phyloP scores from a whole-genome alignment of 2,888 invertebrate genomes.

The Sipha maydis region DNA sequence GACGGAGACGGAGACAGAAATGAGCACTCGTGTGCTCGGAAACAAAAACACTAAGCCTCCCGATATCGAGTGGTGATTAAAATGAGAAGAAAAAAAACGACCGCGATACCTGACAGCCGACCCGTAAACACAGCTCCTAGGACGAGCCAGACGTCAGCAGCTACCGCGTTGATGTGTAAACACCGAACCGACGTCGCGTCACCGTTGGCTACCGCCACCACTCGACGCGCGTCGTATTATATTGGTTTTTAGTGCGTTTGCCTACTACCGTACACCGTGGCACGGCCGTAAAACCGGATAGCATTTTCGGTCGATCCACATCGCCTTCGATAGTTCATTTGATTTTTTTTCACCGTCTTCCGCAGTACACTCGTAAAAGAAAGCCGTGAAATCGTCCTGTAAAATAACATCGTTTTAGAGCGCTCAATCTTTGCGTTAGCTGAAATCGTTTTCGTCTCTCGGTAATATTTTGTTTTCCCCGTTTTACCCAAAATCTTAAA shows the following conservation, averaged over 20 bases:
- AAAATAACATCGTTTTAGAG: not conserved
- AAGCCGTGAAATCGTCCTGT: not conserved
- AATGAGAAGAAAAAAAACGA: constrained; percentile 31
- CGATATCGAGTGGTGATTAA: constrained; percentile 52
- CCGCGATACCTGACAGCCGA: constrained; percentile 40
- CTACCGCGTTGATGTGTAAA: constrained; percentile 8
- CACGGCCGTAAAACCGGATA: not conserved
- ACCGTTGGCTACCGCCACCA: not conserved
- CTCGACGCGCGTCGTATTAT: not conserved
- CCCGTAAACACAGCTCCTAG: constrained; percentile 41
- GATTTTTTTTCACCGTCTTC: not conserved
- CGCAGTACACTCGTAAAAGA: not conserved
- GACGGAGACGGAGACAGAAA: not conserved
- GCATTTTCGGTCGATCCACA: not conserved
- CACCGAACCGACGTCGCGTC: not conserved
- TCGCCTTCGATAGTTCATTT: too few species aligned
- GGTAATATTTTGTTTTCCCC: not conserved
- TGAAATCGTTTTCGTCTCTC: not conserved
- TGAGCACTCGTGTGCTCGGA: constrained; percentile 41
- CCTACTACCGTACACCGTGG: not conserved
- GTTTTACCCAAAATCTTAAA: not conserved
- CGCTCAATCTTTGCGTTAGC: not conserved
- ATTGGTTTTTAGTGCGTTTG: too few species aligned
- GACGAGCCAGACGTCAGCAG: not conserved
- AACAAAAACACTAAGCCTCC: constrained; percentile 34